These are phyloP conservation scores for Drosophila subsilvestris DNA, from an alignment of 2,888 invertebrate species.

Conservation along the genomic window DNA sequence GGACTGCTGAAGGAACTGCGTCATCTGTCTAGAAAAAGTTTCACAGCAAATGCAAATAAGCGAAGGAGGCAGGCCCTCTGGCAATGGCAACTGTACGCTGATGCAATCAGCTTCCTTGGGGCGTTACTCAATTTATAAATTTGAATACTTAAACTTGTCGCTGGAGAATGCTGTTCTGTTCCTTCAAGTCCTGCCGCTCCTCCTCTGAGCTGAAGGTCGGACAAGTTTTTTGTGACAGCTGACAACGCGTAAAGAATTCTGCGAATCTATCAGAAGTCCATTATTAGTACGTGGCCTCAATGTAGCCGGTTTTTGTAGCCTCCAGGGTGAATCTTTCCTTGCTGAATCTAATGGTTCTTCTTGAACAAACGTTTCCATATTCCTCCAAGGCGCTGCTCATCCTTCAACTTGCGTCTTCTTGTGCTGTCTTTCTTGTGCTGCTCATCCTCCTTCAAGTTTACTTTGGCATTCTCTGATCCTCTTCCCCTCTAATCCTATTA, in stretches of 20 bases:
- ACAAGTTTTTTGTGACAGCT: background rate
- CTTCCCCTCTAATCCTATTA: background rate
- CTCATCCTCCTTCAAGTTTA: background rate
- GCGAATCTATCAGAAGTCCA: background rate
- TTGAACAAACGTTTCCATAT: no score
- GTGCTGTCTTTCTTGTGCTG: background rate
- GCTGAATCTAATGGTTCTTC: no score
- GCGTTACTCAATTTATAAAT: slow-evolving; percentile 53
- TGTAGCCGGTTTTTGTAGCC: background rate
- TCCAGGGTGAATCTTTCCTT: background rate
- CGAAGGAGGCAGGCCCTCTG: slow-evolving; percentile 5
- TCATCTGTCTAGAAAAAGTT: slow-evolving; percentile 35
- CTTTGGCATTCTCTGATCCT: background rate
- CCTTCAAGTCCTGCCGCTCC: background rate
- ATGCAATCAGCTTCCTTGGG: slow-evolving; percentile 44
- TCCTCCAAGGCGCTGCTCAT: background rate
- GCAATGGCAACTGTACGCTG: slow-evolving; percentile 26
- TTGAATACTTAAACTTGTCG: slow-evolving; percentile 36
- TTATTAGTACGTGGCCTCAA: background rate
- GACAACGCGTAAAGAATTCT: background rate
- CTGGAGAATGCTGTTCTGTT: slow-evolving; percentile 8
- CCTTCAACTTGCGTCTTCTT: background rate
- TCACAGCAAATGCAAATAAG: slow-evolving; percentile 28
- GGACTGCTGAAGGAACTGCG: slow-evolving; percentile 4
- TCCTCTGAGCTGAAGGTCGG: background rate